Base-by-base conservation (phyloP, 2,797 vertebrate species). In the Channa striata region DNA sequence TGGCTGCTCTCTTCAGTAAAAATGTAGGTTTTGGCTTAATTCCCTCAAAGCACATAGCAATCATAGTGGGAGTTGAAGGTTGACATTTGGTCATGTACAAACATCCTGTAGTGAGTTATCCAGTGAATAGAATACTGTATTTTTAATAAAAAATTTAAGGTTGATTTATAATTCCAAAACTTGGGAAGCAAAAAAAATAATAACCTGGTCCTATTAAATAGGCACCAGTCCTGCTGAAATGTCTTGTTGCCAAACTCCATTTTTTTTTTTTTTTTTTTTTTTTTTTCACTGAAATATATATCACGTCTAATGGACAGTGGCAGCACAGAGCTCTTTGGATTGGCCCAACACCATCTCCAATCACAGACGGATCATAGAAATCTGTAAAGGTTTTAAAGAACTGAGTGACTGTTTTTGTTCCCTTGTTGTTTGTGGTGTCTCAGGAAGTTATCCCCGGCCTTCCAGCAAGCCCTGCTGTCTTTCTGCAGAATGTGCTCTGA, bases 401-500 rank as follows among this genome's bases (percentile, higher is more conserved):
- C 47, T 13, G 8, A 54, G 23, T 82, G 53, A 84, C 68, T 61
- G 67, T 51, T 68, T 81, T 72, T 66, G 25, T 25, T 63, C 47
- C 68, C 60, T 47, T 68, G 42, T 71, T 68, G 44, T 87, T 86
- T 74, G 59, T 59, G 72, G 46, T 60, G 39, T 85, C 44, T 23
- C 86, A 91, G 98, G 92, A 97, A 96, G 79, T 90, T 99, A 77
- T 97, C 98, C 72, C 95, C 96, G 48, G 96, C 96, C 87, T 99
- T 99, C 93, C 97, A 97, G 91, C 97, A 99, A 92, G 97, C 97
- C 68, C 94, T 99, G 59, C 92, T 99, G 63, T 99, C 98, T 81
- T 98, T 99, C 91, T 99, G 97, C 93, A 96, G 95, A 89, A 99
- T 98, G 97, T 99, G 97, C 85, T 96, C 97, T 17, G 98, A 98